phyloP scores from a whole-genome alignment of 2,888 invertebrate species.

The Clanis bilineata region DNA sequence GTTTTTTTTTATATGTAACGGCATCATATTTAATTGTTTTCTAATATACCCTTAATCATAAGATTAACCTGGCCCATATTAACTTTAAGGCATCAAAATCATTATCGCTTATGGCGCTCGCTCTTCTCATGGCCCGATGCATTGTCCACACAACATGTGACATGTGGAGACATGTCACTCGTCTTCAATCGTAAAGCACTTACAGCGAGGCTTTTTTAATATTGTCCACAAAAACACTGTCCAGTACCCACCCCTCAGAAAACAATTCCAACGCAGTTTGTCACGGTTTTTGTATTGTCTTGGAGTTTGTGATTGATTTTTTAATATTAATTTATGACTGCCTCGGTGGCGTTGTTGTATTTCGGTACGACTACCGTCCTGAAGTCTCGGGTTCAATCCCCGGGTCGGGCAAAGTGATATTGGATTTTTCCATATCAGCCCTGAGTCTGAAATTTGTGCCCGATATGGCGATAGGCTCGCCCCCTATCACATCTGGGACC shows the following conservation, averaged over 20 bases:
- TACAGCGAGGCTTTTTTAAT: slow-evolving; percentile 70
- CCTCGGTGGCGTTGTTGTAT: too few relatives aligned
- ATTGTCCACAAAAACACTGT: slow-evolving; percentile 56
- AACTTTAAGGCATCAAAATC: not conserved
- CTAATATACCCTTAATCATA: too few relatives aligned
- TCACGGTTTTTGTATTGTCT: slow-evolving; percentile 32
- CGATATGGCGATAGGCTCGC: too few relatives aligned
- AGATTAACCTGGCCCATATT: too few relatives aligned
- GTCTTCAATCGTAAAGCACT: slow-evolving; percentile 67
- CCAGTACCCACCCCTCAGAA: slow-evolving; percentile 39
- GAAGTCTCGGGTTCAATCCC: too few relatives aligned
- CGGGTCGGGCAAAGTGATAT: too few relatives aligned
- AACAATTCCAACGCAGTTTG: slow-evolving; percentile 59
- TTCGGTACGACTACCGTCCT: too few relatives aligned
- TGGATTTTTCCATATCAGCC: too few relatives aligned
- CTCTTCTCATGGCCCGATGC: slow-evolving; percentile 40
- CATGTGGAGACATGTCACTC: slow-evolving; percentile 56
- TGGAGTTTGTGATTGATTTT: slow-evolving; percentile 27
- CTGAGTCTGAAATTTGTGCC: too few relatives aligned
- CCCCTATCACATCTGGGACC: too few relatives aligned
- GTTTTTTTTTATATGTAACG: too few relatives aligned
- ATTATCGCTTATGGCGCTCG: slow-evolving; percentile 18
- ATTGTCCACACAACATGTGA: slow-evolving; percentile 42
- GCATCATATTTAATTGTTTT: too few relatives aligned
- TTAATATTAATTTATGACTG: not conserved